A percentile compares a stretch with the other conserved stretches of the same genome.
Conservation (phyloP, 2,888 invertebrate genomes). For the Leptothorax acervorum region DNA sequence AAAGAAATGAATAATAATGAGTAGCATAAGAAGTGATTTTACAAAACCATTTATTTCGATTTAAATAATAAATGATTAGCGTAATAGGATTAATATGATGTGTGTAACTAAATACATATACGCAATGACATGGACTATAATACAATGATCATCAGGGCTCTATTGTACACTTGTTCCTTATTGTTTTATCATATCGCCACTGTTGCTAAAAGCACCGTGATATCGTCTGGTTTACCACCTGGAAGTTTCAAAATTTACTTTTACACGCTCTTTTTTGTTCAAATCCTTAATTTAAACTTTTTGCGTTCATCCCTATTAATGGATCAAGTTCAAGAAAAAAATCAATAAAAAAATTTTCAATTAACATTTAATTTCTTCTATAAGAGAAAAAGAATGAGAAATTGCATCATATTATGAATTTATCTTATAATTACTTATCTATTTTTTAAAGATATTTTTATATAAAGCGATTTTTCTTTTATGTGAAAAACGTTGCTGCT, state of each 20-base stretch:
- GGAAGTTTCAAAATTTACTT: constrained; percentile 82
- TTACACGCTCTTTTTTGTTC: neutral
- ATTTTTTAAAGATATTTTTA: neutral
- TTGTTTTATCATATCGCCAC: constrained; percentile 88
- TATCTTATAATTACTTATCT: neutral
- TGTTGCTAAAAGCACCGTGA: constrained; percentile 98
- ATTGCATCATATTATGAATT: neutral
- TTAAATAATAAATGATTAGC: constrained; percentile 80
- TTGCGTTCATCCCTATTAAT: neutral
- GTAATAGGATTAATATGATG: constrained; percentile 76
- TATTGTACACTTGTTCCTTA: constrained; percentile 77
- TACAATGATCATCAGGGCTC: constrained; percentile 82
- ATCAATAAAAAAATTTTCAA: neutral
- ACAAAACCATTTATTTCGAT: constrained; percentile 78
- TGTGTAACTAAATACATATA: constrained; percentile 80
- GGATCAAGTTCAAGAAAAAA: neutral
- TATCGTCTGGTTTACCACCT: constrained; percentile 99
- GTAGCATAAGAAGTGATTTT: constrained; percentile 65
- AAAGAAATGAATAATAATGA: constrained; percentile 52
- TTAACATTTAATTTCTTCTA: neutral
- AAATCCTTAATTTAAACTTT: neutral
- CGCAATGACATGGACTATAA: constrained; percentile 84
- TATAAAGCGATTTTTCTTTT: neutral
- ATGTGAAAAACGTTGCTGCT: neutral
- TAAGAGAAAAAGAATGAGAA: neutral